A percentile compares a stretch with the other conserved stretches of the same genome.
Conservation (phyloP, 1,140 invertebrate genomes). For the Drosophila sp. region DNA sequence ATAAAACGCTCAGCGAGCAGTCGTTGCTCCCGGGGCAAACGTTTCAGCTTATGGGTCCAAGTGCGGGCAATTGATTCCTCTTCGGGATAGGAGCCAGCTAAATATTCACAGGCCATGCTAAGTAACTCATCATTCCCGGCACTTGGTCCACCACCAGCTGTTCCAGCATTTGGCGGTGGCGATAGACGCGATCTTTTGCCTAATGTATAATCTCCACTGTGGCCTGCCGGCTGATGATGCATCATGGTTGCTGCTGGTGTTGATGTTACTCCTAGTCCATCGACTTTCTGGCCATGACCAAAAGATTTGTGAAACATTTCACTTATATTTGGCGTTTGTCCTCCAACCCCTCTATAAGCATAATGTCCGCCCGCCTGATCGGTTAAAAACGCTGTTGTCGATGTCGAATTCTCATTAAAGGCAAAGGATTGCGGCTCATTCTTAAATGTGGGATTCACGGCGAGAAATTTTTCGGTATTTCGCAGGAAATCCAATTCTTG, state of each 20-base stretch:
- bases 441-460: slow-evolving; percentile 70
- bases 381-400: slow-evolving; percentile 52
- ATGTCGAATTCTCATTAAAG: slow-evolving; percentile 68
- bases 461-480: slow-evolving; percentile 76
- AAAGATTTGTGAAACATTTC: slow-evolving; percentile 82
- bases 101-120: slow-evolving; percentile 77
- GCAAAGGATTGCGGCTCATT: slow-evolving; percentile 55
- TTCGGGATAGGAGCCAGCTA: slow-evolving; percentile 71
- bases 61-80: slow-evolving; percentile 77
- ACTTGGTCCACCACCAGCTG: neutral
- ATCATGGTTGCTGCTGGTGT: slow-evolving; percentile 37
- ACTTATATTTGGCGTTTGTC: slow-evolving; percentile 65
- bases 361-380: slow-evolving; percentile 56
- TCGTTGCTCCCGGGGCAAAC: slow-evolving; percentile 68
- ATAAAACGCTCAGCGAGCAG: slow-evolving; percentile 77
- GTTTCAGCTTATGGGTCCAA: slow-evolving; percentile 75
- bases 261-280: slow-evolving; percentile 21
- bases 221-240: slow-evolving; percentile 24
- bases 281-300: slow-evolving; percentile 55
- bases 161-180: slow-evolving; percentile 36
- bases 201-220: slow-evolving; percentile 35
- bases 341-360: slow-evolving; percentile 27
- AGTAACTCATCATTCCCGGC: slow-evolving; percentile 63
- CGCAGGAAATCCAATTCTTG: slow-evolving; percentile 76
- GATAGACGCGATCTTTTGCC: slow-evolving; percentile 56